These are phyloP conservation scores for Lagorchestes hirsutus DNA, from an alignment of 2,797 vertebrate genomes.

Conservation along the genomic window DNA sequence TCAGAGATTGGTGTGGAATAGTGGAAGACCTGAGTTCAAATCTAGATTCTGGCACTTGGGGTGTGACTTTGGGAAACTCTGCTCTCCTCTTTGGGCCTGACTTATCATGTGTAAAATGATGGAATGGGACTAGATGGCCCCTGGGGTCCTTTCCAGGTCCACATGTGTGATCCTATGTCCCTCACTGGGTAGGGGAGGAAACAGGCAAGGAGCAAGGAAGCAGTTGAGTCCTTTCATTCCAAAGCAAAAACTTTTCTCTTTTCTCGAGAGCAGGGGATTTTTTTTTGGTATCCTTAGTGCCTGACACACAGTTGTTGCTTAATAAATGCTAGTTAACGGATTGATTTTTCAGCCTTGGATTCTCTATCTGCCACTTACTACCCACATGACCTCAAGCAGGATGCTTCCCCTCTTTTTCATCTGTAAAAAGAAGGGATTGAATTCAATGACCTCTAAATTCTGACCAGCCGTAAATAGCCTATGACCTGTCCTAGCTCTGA, in stretches of 20 bases:
- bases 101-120: neutral
- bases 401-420: neutral
- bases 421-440: neutral
- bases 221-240: neutral
- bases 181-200: neutral
- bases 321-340: neutral
- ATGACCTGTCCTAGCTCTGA: neutral
- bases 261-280: neutral
- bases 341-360: neutral
- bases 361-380: neutral
- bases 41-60: neutral
- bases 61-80: neutral
- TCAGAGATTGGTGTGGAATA: neutral
- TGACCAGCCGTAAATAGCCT: neutral
- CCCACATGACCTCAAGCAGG: neutral
- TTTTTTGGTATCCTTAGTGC: neutral
- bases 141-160: neutral
- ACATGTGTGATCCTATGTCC: neutral
- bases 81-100: neutral
- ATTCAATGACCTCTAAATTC: neutral
- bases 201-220: neutral
- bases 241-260: neutral
- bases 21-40: neutral
- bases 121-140: too few relatives aligned
- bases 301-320: neutral